Evolutionary conservation across 2,113 vertebrate species (phyloP).

Genomic region (Tylochromis polylepis): DNA sequence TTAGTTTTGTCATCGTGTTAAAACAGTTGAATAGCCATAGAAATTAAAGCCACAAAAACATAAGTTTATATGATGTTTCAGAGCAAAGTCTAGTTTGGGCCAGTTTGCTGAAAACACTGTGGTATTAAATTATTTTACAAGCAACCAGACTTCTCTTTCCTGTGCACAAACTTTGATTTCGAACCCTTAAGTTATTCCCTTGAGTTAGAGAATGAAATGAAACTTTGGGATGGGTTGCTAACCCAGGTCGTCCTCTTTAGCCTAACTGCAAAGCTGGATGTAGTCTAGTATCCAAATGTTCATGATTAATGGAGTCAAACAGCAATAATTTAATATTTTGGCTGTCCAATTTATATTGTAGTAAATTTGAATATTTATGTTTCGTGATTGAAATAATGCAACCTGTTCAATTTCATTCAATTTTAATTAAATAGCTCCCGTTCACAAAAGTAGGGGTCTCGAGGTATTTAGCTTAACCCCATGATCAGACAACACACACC

Average conservation of each 20-base stretch:
- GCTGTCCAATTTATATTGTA: not conserved
- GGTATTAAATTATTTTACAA: not conserved
- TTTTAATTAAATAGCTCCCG: not conserved
- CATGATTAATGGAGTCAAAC: not conserved
- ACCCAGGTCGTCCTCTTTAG: not conserved
- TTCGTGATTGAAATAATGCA: not conserved
- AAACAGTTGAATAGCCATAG: not conserved
- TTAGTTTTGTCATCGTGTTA: not conserved
- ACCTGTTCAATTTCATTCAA: not conserved
- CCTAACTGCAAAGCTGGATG: not conserved
- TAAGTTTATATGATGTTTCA: not conserved
- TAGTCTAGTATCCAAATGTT: not conserved
- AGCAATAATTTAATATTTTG: not conserved
- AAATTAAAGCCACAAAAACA: not conserved
- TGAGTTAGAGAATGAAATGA: not conserved
- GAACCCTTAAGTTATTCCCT: accelerated
- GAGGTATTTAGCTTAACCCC: accelerated
- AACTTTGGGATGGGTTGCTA: not conserved
- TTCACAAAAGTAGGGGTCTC: not conserved
- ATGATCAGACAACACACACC: not conserved
- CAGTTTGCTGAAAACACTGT: not conserved
- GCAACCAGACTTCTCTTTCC: not conserved
- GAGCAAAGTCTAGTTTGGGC: not conserved
- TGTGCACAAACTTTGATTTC: not conserved
- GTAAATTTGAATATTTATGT: not conserved